Evolutionary conservation across 2,888 invertebrate species (phyloP).

Genomic region (Steinernema hermaphroditum): DNA sequence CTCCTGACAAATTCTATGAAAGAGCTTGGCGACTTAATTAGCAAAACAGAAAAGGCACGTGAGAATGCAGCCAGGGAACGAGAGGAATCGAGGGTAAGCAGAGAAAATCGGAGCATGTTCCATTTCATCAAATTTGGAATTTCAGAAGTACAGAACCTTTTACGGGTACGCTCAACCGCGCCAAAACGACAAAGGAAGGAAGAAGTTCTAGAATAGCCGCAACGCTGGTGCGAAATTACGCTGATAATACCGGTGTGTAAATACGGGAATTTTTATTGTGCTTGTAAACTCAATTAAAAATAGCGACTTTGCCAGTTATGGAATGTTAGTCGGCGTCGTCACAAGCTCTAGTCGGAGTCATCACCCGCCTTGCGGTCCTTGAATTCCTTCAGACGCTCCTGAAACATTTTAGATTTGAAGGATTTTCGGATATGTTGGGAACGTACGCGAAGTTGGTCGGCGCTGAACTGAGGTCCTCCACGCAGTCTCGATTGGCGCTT

Average conservation of each 20-base stretch:
- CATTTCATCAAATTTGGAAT: neutral
- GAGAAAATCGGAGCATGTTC: neutral
- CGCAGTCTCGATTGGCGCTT: neutral
- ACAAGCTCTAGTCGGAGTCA: no score
- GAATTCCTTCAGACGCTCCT: neutral
- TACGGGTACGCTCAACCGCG: conserved; percentile 1
- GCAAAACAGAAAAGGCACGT: conserved; percentile 2
- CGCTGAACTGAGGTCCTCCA: neutral
- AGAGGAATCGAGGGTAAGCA: conserved; percentile 9
- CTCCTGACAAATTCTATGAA: neutral
- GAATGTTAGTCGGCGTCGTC: neutral
- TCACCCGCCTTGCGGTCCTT: no score
- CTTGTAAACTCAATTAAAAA: neutral
- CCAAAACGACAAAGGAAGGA: neutral
- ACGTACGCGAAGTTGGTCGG: neutral
- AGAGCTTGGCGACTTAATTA: neutral
- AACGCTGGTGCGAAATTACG: neutral
- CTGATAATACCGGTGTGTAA: neutral
- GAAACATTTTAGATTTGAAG: neutral
- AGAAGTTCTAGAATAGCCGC: neutral
- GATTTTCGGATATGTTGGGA: neutral
- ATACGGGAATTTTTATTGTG: neutral
- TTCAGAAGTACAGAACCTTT: conserved; percentile 4
- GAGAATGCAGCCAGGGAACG: neutral
- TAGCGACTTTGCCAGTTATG: neutral